A percentile compares a stretch with the other conserved stretches of the same genome.
These are phyloP conservation scores for Gadopsis marmoratus DNA, from an alignment of 2,797 vertebrate genomes.

Conservation along the genomic window DNA sequence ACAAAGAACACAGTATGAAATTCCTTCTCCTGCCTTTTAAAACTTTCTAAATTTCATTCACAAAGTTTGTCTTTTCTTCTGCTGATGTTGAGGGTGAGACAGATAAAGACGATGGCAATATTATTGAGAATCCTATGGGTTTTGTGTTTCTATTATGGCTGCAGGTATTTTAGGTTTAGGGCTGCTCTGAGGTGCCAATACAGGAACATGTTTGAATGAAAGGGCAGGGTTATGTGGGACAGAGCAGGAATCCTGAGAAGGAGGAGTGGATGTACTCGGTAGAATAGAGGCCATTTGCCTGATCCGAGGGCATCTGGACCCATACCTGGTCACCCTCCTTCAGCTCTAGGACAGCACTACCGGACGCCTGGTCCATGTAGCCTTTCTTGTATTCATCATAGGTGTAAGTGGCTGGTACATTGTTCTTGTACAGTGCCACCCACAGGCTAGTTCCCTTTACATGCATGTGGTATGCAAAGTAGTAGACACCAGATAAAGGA, in stretches of 20 bases:
- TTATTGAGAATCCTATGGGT: constrained; percentile 53
- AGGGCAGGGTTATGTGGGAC: constrained; percentile 93
- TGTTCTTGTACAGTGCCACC: constrained; percentile 99
- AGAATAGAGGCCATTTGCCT: constrained; percentile 98
- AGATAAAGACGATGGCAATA: constrained; percentile 72
- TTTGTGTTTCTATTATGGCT: constrained; percentile 72
- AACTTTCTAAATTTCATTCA: constrained; percentile 77
- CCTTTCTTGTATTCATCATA: constrained; percentile 99
- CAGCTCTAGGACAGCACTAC: constrained; percentile 97
- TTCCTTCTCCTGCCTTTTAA: constrained; percentile 80
- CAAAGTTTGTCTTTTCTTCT: constrained; percentile 78
- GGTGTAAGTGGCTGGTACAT: constrained; percentile 98
- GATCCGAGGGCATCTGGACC: constrained; percentile 99
- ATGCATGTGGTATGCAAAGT: constrained; percentile 98
- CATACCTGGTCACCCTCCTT: constrained; percentile 98
- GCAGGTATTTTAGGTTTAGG: constrained; percentile 72
- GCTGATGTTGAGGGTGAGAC: constrained; percentile 68
- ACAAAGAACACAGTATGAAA: constrained; percentile 82
- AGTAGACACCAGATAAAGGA: constrained; percentile 95
- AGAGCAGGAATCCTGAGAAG: constrained; percentile 98
- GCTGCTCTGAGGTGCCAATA: constrained; percentile 72
- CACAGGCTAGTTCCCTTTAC: constrained; percentile 98
- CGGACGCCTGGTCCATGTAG: constrained; percentile 99
- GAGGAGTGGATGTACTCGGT: constrained; percentile 99
- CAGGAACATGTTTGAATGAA: constrained; percentile 62